phyloP scores from a whole-genome alignment of 2,113 vertebrate species.

The Paraplagusia blochii region DNA sequence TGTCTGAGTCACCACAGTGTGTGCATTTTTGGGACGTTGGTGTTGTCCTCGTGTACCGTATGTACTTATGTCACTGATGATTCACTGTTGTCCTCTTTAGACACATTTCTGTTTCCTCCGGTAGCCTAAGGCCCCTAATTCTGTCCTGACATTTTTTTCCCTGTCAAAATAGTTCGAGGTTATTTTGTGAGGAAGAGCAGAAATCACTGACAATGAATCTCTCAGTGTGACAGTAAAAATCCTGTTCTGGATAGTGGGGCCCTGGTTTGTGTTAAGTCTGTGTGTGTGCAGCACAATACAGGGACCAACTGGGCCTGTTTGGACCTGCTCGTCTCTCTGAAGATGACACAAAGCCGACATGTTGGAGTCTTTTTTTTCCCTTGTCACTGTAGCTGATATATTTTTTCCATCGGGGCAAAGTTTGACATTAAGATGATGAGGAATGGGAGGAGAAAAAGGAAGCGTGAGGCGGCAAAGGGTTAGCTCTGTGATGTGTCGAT shows the following conservation, averaged over 20 bases:
- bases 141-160: not conserved
- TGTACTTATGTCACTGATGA: not conserved
- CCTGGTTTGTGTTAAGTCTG: not conserved
- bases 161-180: not conserved
- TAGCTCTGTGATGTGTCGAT: not conserved
- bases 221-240: slow-evolving; percentile 43
- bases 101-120: not conserved
- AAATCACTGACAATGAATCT: slow-evolving; percentile 32
- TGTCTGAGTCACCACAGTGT: not conserved
- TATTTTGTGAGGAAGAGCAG: slow-evolving; percentile 19
- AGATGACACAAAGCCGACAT: slow-evolving; percentile 12
- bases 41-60: not conserved
- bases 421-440: not conserved
- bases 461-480: not conserved
- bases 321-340: slow-evolving; percentile 36
- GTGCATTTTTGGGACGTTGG: not conserved
- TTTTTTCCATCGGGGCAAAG: not conserved
- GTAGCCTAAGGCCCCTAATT: not conserved
- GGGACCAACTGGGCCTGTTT: slow-evolving; percentile 30
- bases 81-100: slow-evolving; percentile 2
- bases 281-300: slow-evolving; percentile 1
- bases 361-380: slow-evolving; percentile 32
- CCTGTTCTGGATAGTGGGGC: slow-evolving; percentile 50
- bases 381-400: slow-evolving; percentile 16
- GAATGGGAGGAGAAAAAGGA: not conserved